Base-by-base conservation (phyloP, 2,888 invertebrate genomes). In the Brachyptera putata region DNA sequence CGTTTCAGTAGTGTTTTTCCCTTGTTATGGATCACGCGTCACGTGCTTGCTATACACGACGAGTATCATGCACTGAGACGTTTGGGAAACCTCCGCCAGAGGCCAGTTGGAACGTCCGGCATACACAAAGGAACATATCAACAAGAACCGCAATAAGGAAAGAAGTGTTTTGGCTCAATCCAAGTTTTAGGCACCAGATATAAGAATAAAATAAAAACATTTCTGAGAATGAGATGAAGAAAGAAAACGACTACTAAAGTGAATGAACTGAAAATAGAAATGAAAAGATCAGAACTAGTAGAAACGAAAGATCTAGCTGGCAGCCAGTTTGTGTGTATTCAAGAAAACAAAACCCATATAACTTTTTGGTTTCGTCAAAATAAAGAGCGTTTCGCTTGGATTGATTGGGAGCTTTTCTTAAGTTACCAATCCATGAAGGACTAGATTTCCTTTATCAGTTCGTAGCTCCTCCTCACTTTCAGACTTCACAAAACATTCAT, bases 261-360 rank as follows among this genome's bases (percentile, higher is more conserved):
- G 61, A 61, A 61, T 61, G 61, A 58, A 61, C 56, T 61, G 58
- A 61, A 61, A 61, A 58, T 56, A 53, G 58, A 61, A 50, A 56
- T 58, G 58, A 56, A 61, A 58, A 61, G 53, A 53, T 53, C 36
- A 53, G 34, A 53, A n/a, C 18, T 30, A 3, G 34, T 16, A 36
- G 36, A 36, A 36, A 24, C 46, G 24, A 4, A 22, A 13, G 53
- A 30, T 7, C 5, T 5, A 30, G 11, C 30, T 30, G 30, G 30
- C 5, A 30, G 11, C 30, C 5, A 30, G 30, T 36, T 14, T 53
- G 36, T 49, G 25, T 22, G 24, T 26, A 30, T 53, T 53, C 53
- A 36, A 30, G 53, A 53, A 53, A 34, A 53, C 34, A 36, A 30
- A 2, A 34, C 18, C 24, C 18, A 24, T 13, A 30, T 36, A 53